Evolutionary conservation across 2,797 vertebrate genomes (phyloP), one percentile per base, ranked within the genome.

Genomic region (Percopsis omiscomaycus): DNA sequence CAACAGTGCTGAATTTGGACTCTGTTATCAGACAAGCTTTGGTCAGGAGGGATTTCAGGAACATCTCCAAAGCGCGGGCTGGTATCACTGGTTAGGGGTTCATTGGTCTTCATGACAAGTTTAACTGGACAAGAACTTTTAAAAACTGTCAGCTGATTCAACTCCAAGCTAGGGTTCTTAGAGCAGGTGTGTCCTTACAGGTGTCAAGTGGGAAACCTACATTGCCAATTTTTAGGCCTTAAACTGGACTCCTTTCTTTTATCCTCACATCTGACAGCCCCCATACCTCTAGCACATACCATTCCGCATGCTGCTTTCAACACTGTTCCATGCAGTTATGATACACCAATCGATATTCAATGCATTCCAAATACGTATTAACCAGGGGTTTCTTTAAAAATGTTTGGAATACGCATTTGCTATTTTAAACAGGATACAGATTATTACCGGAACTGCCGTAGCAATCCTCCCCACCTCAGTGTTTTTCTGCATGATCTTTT

Each of bases 401-500:
- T 22, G 22, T 22, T 22, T 22, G 22, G 22, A 22, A 47, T 47
- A 14, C 46, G 3, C 3, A 3, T 48, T 2, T 46, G 16, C 16
- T n/a, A 10, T 1, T 12, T 4, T 4, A 4, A 5, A 69, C 85
- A 91, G 89, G 90, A 93, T 93, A 92, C 92, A 85, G 63, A 93
- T 91, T 69, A 92, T 84, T 14, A 93, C 91, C 27, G 92, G 92
- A 32, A 92, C 92, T 0, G 92, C 90, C 72, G 81, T 75, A 0
- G 91, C 88, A 5, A 93, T 91, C 78, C 87, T 84, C 13, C 92
- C 92, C 52, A 93, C 90, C 74, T 92, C 92, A 0, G 86, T 68
- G 37, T 93, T 86, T 78, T 90, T 93, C 80, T 93, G 91, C 92
- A 93, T 93, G 69, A 92, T 94, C 70, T 92, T 93, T 59, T 92